Evolutionary conservation across 2,113 vertebrate genomes (phyloP).

Genomic region (Megalops atlanticus): DNA sequence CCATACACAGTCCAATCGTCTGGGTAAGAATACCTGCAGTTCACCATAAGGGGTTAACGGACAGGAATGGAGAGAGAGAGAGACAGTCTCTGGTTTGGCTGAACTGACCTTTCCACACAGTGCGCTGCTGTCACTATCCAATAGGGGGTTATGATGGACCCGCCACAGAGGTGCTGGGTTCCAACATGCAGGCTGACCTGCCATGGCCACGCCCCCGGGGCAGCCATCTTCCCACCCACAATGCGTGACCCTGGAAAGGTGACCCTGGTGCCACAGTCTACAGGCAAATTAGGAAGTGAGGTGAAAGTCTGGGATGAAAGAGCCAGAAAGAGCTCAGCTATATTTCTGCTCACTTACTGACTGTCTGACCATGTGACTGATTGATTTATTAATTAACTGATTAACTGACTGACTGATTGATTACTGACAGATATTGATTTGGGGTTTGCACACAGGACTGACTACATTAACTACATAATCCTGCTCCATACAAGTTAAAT

Average conservation of each 20-base stretch:
- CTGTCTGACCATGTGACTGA: not conserved
- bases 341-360: not conserved
- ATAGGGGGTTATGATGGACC: conserved; percentile 76
- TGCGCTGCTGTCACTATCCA: conserved; percentile 82
- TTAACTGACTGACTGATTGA: not conserved
- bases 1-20: conserved; percentile 51
- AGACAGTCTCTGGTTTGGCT: not conserved
- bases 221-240: conserved; percentile 67
- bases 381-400: not conserved
- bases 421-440: not conserved
- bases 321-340: not conserved
- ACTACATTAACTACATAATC: not conserved
- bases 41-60: conserved; percentile 42
- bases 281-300: not conserved
- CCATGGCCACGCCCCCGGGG: conserved; percentile 77
- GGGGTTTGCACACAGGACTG: too few species aligned
- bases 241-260: conserved; percentile 58
- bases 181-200: conserved; percentile 83
- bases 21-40: conserved; percentile 43
- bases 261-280: conserved; percentile 73
- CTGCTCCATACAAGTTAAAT: not conserved
- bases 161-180: conserved; percentile 79
- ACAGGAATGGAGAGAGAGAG: not conserved
- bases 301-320: not conserved
- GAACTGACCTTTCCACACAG: conserved; percentile 77